Evolutionary conservation across 2,888 invertebrate genomes (phyloP).

Genomic region (Drosophila tanythrix): DNA sequence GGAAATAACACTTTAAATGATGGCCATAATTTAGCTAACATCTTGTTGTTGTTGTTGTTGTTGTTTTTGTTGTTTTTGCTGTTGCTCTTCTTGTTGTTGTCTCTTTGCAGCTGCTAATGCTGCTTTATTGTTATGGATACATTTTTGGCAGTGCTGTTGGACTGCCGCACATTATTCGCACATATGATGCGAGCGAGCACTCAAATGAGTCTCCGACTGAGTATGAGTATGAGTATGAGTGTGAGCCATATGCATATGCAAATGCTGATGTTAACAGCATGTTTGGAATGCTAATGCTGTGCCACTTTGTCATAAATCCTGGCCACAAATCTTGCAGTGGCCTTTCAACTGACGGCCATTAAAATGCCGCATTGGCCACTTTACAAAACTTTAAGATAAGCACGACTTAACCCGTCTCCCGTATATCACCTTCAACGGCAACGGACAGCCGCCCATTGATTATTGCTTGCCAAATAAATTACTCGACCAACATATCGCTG

Average conservation of each 20-base stretch:
- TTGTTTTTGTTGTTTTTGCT: conserved; percentile 26
- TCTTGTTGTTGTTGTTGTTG: conserved; percentile 43
- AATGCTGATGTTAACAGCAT: conserved; percentile 76
- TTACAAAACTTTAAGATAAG: conserved; percentile 57
- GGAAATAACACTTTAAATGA: conserved; percentile 67
- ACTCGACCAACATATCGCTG: conserved; percentile 31
- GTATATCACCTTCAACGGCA: conserved; percentile 61
- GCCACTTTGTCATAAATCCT: conserved; percentile 63
- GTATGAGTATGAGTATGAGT: conserved; percentile 8
- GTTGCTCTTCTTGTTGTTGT: conserved; percentile 35
- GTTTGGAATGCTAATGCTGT: conserved; percentile 64
- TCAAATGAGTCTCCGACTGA: conserved; percentile 39
- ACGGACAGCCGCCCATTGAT: conserved; percentile 70
- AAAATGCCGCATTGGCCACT: conserved; percentile 68
- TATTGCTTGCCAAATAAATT: conserved; percentile 77
- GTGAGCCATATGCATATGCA: conserved; percentile 68
- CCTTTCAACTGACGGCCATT: conserved; percentile 74
- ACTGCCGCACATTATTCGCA: conserved; percentile 51
- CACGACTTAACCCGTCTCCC: conserved; percentile 63
- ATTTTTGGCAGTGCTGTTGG: conserved; percentile 28
- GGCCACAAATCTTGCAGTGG: conserved; percentile 73
- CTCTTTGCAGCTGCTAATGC: conserved; percentile 69
- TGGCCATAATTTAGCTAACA: conserved; percentile 74
- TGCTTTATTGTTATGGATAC: conserved; percentile 73
- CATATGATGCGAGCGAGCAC: conserved; percentile 50